These are phyloP conservation scores for Eledona agricola DNA, from an alignment of 2,888 invertebrate species.

Conservation along the genomic window DNA sequence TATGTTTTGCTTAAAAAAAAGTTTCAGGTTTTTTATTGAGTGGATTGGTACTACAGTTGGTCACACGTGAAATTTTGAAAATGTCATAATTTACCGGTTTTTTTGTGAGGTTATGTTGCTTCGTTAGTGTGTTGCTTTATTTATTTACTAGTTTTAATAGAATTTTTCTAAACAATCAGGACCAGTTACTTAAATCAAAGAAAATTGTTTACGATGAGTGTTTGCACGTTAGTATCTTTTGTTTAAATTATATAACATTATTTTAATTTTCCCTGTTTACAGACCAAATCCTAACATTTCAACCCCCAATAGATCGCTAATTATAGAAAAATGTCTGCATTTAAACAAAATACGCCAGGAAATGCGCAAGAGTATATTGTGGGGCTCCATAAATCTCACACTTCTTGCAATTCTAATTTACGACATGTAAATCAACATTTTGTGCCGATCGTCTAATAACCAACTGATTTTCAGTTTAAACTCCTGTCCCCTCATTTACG, in stretches of 20 bases:
- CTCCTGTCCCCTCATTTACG: constrained; percentile 63
- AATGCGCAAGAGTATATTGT: constrained; percentile 66
- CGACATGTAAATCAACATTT: constrained; percentile 67
- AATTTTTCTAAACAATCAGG: too few species aligned
- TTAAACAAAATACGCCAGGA: constrained; percentile 65
- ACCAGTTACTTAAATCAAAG: too few species aligned
- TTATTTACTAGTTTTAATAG: too few species aligned
- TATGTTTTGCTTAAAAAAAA: too few species aligned
- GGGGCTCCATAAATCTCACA: constrained; percentile 68
- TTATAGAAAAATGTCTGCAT: constrained; percentile 67
- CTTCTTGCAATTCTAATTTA: constrained; percentile 67
- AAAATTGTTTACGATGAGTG: constrained; percentile 5
- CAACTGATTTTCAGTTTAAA: constrained; percentile 53
- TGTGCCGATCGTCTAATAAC: constrained; percentile 14
- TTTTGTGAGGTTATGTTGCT: too few species aligned
- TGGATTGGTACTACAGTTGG: too few species aligned
- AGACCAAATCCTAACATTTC: constrained; percentile 37
- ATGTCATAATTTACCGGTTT: too few species aligned
- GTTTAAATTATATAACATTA: background rate
- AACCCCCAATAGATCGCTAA: constrained; percentile 52
- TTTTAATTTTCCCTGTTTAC: constrained; percentile 11
- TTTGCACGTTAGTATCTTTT: constrained; percentile 7
- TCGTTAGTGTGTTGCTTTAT: too few species aligned
- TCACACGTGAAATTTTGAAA: too few species aligned
- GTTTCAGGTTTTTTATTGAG: too few species aligned